A percentile compares a stretch with the other conserved stretches of the same genome.
Evolutionary conservation across 2,113 vertebrate genomes (phyloP).

Genomic region (Lepus europaeus): DNA sequence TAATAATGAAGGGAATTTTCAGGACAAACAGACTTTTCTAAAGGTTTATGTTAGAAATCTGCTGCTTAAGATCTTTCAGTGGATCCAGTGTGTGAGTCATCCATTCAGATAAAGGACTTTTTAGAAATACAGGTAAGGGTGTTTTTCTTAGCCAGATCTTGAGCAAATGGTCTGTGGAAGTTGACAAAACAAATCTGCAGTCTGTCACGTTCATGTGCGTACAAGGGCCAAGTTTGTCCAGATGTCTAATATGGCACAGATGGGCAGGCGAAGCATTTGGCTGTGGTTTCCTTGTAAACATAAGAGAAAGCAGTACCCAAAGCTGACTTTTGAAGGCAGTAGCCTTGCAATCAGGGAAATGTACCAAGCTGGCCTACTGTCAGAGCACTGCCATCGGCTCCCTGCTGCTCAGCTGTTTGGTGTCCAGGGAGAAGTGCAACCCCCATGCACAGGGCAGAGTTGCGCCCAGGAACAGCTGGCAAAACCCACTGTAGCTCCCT

Average conservation of each 20-base stretch:
- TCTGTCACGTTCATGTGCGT: conserved; percentile 52
- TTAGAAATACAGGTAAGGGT: conserved; percentile 30
- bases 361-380: conserved; percentile 71
- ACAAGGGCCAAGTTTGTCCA: conserved; percentile 75
- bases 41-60: background rate
- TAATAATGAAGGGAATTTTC: conserved; percentile 12
- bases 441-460: background rate
- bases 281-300: conserved; percentile 75
- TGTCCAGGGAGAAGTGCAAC: conserved; percentile 38
- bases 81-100: conserved; percentile 29
- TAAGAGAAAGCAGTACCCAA: conserved; percentile 76
- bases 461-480: conserved; percentile 70
- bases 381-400: conserved; percentile 54
- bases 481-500: conserved; percentile 17
- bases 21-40: background rate
- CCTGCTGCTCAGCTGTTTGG: conserved; percentile 48
- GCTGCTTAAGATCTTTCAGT: background rate
- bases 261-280: conserved; percentile 78
- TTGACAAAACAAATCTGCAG: conserved; percentile 77
- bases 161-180: conserved; percentile 61
- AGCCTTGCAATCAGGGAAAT: conserved; percentile 64
- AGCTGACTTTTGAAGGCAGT: conserved; percentile 78
- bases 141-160: conserved; percentile 65
- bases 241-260: conserved; percentile 84
- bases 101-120: conserved; percentile 27